Evolutionary conservation across 2,888 invertebrate species (phyloP), one percentile per base, ranked within the genome.

Genomic region (Andricus quercusramuli): DNA sequence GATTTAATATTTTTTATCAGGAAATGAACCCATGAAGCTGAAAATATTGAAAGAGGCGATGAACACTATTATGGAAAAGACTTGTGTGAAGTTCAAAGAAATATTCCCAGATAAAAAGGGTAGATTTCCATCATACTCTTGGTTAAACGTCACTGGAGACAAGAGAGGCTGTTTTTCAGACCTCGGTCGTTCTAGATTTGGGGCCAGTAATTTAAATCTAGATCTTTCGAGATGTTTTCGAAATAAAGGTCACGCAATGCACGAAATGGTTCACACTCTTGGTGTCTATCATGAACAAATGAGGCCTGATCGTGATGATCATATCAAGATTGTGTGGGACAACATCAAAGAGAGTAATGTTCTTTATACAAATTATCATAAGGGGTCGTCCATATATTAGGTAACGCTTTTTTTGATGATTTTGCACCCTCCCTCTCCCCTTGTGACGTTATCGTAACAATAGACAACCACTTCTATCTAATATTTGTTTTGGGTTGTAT

Each of bases 271-370:
- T 56, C 86, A 85, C 56, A 80, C 82, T 17, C 78, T 86, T 70
- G 86, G 86, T 59, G 79, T 79, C 78, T 80, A 80, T 81, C 84
- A 86, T 64, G 85, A 86, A 51, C 85, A 85, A 62, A 85, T 83
- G 84, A 82, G 85, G 41, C 84, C 85, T 15, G 85, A 86, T 83
- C 85, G 86, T 17, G 79, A 86, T 77, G 13, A 82, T 4, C 59
- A 85, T n/a, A 82, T 86, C 15, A 44, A 78, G 56, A 82, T 86
- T 64, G 25, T 85, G n/a, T 85, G 85, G 84, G 22, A 82, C 8
- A 86, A 86, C 25, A 80, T 86, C 20, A 79, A 29, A 83, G 37
- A 79, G 5, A 83, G 86, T 84, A 80, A 82, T 25, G 20, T 47
- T 5, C 37, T n/a, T 17, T 41, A n/a, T 41, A 11, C 22, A 78